phyloP scores from a whole-genome alignment of 2,797 vertebrate species.

The Gymnoscopelus braueri region DNA sequence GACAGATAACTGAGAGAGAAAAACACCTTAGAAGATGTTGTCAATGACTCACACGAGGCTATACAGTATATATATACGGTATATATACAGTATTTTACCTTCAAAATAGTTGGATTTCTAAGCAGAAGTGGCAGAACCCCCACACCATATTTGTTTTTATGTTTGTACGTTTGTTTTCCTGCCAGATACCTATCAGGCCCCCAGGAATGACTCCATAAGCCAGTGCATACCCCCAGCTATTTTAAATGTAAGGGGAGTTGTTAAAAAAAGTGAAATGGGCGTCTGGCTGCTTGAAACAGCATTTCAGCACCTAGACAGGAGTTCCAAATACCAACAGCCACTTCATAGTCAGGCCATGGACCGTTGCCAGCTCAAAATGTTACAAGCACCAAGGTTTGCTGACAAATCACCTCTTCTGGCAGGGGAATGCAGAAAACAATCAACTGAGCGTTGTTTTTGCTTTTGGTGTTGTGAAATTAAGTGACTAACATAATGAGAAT shows the following conservation, averaged over 20 bases:
- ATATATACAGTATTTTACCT: conserved; percentile 12
- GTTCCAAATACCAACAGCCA: neutral
- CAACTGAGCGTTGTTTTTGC: neutral
- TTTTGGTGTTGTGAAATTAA: conserved; percentile 3
- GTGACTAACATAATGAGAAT: conserved; percentile 1
- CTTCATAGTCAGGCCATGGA: conserved; percentile 12
- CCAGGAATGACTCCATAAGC: conserved; percentile 9
- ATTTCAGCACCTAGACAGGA: neutral
- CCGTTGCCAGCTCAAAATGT: conserved; percentile 16
- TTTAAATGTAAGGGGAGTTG: conserved; percentile 11
- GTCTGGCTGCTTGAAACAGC: conserved; percentile 5
- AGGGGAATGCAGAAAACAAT: conserved; percentile 15
- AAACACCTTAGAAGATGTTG: neutral
- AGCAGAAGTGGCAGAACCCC: conserved; percentile 10
- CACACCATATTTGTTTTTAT: conserved; percentile 13
- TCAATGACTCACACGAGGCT: neutral
- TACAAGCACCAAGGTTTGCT: conserved; percentile 22
- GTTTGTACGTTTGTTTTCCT: neutral
- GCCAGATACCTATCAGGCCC: conserved; percentile 17
- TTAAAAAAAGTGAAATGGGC: conserved; percentile 6
- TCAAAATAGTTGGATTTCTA: conserved; percentile 23
- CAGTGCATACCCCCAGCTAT: neutral
- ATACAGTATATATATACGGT: no score
- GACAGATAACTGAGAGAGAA: neutral
- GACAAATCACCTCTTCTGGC: conserved; percentile 15